Conservation (phyloP, 35 echinoderm and acorn worm species). For the Lytechinus variegatus region DNA sequence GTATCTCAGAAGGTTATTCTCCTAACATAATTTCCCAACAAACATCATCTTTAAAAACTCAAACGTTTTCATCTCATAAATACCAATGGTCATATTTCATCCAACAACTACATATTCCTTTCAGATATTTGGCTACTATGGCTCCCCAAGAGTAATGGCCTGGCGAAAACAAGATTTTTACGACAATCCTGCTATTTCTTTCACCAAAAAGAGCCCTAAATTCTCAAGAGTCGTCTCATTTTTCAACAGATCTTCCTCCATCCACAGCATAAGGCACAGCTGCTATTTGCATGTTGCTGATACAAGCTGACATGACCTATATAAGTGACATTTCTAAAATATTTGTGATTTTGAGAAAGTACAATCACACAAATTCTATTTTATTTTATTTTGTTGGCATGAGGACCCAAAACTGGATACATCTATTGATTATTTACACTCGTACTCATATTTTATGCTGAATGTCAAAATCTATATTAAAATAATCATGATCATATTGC, state of each 20-base stretch:
- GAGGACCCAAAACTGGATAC: neutral
- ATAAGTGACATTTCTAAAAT: neutral
- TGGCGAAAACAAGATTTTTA: neutral
- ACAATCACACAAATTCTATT: neutral
- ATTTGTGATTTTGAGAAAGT: neutral
- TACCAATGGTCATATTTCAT: neutral
- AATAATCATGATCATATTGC: neutral
- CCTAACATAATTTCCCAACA: neutral
- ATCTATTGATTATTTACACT: neutral
- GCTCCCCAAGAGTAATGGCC: neutral
- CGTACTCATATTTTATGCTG: neutral
- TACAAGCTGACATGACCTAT: neutral
- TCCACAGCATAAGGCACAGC: neutral
- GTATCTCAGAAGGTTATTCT: neutral
- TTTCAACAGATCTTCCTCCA: neutral
- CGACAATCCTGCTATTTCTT: neutral
- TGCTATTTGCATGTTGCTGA: neutral
- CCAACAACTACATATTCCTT: neutral
- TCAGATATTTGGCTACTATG: neutral
- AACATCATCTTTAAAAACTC: neutral
- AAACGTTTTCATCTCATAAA: neutral
- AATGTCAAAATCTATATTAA: neutral
- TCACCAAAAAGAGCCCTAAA: neutral
- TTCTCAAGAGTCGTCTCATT: neutral
- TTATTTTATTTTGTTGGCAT: neutral